Evolutionary conservation across 2,888 invertebrate species (phyloP), one percentile per base, ranked within the genome.

Genomic region (Suillia variegata): DNA sequence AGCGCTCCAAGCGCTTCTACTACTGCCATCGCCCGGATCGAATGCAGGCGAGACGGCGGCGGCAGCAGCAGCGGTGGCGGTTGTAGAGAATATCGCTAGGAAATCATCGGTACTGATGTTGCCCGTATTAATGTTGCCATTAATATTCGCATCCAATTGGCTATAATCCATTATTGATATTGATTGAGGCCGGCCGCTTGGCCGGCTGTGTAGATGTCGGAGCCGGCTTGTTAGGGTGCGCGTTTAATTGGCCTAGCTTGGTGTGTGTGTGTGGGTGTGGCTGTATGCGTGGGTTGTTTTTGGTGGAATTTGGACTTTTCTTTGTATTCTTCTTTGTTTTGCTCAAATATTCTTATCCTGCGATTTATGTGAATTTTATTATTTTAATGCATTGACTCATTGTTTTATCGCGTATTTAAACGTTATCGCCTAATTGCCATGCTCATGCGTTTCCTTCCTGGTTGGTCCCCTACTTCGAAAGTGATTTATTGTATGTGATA

Each of bases 31-130:
- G 52, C 26, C 38, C 54, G 15, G 48, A 18, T 15, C 48, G 51
- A n/a, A 10, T 21, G 50, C 24, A 26, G 34, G 20, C 10, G 17
- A 42, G 53, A n/a, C 26, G 24, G 22, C 13, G 34, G 58, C 56
- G 1, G 60, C 62, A 3, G 60, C 66, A 53, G 58, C 63, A 38
- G 74, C 68, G 10, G 73, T 63, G 54, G 67, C 65, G 20, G 69
- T 68, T 22, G 76, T 75, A 18, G 75, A 73, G 65, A 82, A 80
- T 47, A 82, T 76, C 26, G 82, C 80, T 50, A 82, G 66, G 60
- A 82, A 82, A 31, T 82, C 82, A 70, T 82, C 80, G 59, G 81
- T 81, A 68, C 81, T 82, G 38, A 81, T 81, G 67, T 80, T 82
- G 63, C 80, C 80, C 48, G 80, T 79, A 58, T 81, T 79, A 20